Evolutionary conservation across 2,797 vertebrate genomes (phyloP), one percentile per base, ranked within the genome.

Genomic region (Lophotriccus pileatus): DNA sequence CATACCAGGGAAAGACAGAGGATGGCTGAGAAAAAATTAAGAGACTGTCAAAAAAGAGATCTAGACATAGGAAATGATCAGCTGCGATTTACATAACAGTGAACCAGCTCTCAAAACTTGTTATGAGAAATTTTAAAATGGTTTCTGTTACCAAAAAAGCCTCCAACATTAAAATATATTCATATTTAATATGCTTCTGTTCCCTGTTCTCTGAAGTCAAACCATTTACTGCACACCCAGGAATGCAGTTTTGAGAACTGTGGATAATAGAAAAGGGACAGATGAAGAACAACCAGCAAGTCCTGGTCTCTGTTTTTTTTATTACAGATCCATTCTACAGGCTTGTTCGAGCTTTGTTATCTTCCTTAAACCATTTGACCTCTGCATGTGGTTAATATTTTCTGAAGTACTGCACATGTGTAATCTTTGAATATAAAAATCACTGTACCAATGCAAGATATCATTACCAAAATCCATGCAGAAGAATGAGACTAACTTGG

Each of bases 401-500:
- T 62, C 66, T 66, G n/a, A 80, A 84, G 27, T 32, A 46, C 20
- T 30, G 39, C 17, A 4, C 46, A 76, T 12, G 15, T 80, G 41
- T 24, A 53, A 72, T 64, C 73, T 67, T 2, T 73, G 37, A 84
- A 56, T 81, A 95, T 44, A 73, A 63, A 94, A 93, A 76, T 76
- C 75, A 55, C 58, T 55, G 66, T 52, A 85, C 52, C 55, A 78
- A 22, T 14, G 22, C 58, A 76, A 86, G 89, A 55, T 67, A 73
- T 88, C 87, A 66, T 25, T 20, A 72, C 69, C 63, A 69, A 75
- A 92, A 79, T 64, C 73, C 69, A 21, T 67, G 55, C 53, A 79
- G 85, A 84, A 91, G 74, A 88, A 32, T 34, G 58, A 88, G 74
- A 76, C 64, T 88, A 94, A 84, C 85, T 67, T 63, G 56, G 84